Base-by-base conservation (phyloP, 2,797 vertebrate genomes). In the Xenops minutus region DNA sequence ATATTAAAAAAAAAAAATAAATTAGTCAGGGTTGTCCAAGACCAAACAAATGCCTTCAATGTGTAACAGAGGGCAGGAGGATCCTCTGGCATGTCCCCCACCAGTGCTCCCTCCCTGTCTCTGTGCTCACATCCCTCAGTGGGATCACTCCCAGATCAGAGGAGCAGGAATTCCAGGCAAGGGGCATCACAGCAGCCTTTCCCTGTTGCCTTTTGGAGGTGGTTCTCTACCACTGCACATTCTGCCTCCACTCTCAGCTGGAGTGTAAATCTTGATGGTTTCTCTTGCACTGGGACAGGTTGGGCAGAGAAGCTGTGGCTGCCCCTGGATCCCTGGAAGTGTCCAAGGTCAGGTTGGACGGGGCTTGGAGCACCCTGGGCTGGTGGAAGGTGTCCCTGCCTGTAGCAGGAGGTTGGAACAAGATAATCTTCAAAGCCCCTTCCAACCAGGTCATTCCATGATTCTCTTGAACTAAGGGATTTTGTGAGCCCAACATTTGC, bases 141-240 rank as follows among this genome's bases (percentile, higher is more conserved):
- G 26, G 41, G 9, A 41, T 46, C 26, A 61, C 39, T 26, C 14
- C 22, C 34, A 76, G 46, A 13, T 4, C 37, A 58, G 29, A 58
- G 6, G 36, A 88, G 59, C 51, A 58, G 76, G 29, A 74, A 58
- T 51, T 51, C 37, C 16, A 14, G 18, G 6, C 36, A 72, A 36
- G 4, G 7, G 5, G 5, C 48, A 26, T 58, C 73, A 49, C 29
- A 62, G 48, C 52, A 84, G 19, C 11, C 14, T 67, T 66, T 21
- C 29, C 39, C 48, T 84, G 21, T 17, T 30, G 54, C 30, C 16
- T 80, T 49, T 41, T 30, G 62, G 48, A 66, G 46, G 8, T 44
- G 10, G 30, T 46, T 32, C 48, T 27, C 6, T n/a, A 29, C 6
- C 16, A 39, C 27, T 75, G n/a, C 36, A 39, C 1, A 0, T 10